A percentile compares a stretch with the other conserved stretches of the same genome.
Conservation (phyloP, 2,888 invertebrate species). For the Pteria penguin region DNA sequence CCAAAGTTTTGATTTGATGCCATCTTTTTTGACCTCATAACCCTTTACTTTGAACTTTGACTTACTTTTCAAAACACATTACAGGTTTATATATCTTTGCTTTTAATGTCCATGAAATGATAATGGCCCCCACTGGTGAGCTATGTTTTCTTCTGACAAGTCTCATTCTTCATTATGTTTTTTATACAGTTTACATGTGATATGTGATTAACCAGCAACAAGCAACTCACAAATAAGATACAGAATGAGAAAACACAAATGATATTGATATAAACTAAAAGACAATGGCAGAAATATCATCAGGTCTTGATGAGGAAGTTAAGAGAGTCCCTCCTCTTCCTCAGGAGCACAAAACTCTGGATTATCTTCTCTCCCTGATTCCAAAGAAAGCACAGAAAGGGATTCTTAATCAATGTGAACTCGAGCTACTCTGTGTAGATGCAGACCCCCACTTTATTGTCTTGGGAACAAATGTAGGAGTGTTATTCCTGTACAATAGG, state of each 20-base stretch:
- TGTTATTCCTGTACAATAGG: slow-evolving; percentile 93
- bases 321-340: slow-evolving; percentile 2
- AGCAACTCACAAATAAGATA: too few relatives aligned
- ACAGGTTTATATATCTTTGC: too few relatives aligned
- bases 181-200: too few relatives aligned
- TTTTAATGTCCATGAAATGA: too few relatives aligned
- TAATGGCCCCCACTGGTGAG: too few relatives aligned
- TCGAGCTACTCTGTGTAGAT: slow-evolving; percentile 87
- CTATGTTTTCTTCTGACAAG: too few relatives aligned
- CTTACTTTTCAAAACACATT: too few relatives aligned
- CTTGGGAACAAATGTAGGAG: slow-evolving; percentile 91
- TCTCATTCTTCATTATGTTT: too few relatives aligned
- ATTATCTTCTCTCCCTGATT: slow-evolving; percentile 67
- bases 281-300: slow-evolving; percentile 1
- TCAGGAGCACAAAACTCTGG: slow-evolving; percentile 63
- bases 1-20: too few relatives aligned
- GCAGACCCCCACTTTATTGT: slow-evolving; percentile 90
- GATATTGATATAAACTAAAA: not conserved
- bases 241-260: not conserved
- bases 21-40: too few relatives aligned
- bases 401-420: slow-evolving; percentile 65
- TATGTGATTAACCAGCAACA: too few relatives aligned
- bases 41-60: too few relatives aligned
- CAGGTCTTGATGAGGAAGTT: not conserved
- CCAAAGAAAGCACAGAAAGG: slow-evolving; percentile 73